Conservation (phyloP, 2,888 invertebrate species). For the Amphimallon solstitiale region DNA sequence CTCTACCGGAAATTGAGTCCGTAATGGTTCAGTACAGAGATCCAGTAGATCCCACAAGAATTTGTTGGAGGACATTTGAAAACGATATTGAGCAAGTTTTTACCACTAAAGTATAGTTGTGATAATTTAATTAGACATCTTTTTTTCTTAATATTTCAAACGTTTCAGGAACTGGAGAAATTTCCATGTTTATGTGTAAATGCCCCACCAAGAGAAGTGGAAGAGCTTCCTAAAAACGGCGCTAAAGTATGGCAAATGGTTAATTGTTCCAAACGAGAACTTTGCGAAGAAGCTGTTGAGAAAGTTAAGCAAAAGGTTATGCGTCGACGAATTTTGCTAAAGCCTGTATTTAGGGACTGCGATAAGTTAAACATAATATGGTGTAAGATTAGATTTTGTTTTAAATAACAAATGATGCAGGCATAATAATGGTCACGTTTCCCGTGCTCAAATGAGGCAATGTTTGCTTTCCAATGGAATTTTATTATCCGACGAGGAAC, state of each 20-base stretch:
- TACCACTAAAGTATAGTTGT: constrained; percentile 55
- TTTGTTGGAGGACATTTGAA: constrained; percentile 81
- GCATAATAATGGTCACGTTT: constrained; percentile 77
- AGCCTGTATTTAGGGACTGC: constrained; percentile 76
- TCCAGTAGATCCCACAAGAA: constrained; percentile 73
- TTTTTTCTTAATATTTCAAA: neutral
- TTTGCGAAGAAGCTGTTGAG: constrained; percentile 71
- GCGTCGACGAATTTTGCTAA: constrained; percentile 72
- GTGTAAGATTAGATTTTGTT: neutral
- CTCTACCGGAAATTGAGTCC: constrained; percentile 71
- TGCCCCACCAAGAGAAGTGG: constrained; percentile 67
- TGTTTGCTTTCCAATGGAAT: constrained; percentile 75
- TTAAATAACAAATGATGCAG: constrained; percentile 60
- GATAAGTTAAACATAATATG: constrained; percentile 68
- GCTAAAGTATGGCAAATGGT: constrained; percentile 64
- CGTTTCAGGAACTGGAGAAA: constrained; percentile 69
- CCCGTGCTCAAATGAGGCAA: constrained; percentile 75
- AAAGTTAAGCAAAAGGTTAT: constrained; percentile 71
- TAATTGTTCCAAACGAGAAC: constrained; percentile 60
- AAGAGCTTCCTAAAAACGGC: constrained; percentile 64
- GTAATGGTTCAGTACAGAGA: constrained; percentile 76
- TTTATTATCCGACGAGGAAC: constrained; percentile 72
- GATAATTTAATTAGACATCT: neutral
- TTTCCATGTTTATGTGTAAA: constrained; percentile 69
- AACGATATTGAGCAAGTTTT: constrained; percentile 79